These are phyloP conservation scores for Puntigrus tetrazona DNA, from an alignment of 2,113 vertebrate genomes.

Conservation along the genomic window DNA sequence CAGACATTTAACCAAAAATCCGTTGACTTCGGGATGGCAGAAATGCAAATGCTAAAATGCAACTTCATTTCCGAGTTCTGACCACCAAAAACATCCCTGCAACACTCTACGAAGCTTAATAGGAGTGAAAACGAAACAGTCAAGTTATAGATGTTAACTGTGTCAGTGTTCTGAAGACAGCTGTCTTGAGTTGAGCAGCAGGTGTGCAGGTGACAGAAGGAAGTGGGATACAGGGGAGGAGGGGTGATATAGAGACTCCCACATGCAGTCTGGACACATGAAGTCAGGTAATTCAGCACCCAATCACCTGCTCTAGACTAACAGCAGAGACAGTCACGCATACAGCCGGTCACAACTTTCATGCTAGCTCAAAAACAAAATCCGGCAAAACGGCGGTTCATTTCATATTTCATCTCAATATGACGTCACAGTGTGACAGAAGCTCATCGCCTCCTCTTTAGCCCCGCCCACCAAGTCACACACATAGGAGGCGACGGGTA, in stretches of 20 bases:
- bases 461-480: neutral
- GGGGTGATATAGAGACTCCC: neutral
- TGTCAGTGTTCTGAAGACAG: neutral
- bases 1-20: too few relatives aligned
- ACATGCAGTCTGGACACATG: neutral
- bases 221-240: slow-evolving; percentile 36
- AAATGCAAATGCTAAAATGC: neutral
- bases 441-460: neutral
- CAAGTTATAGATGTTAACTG: neutral
- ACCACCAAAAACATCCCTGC: neutral
- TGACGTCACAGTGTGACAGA: neutral
- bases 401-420: neutral
- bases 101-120: neutral
- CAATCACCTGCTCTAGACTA: neutral
- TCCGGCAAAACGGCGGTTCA: neutral
- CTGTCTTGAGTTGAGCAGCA: neutral
- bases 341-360: neutral
- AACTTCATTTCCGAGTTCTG: neutral
- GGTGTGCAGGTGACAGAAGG: neutral
- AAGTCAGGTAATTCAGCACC: neutral
- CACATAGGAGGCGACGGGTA: neutral
- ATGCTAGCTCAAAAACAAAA: neutral
- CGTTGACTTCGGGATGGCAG: too few relatives aligned
- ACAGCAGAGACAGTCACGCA: neutral
- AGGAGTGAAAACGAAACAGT: neutral